A percentile compares a stretch with the other conserved stretches of the same genome.
These are phyloP conservation scores for Cataglyphis altisquamis DNA, from an alignment of 2,888 invertebrate genomes.

Conservation along the genomic window DNA sequence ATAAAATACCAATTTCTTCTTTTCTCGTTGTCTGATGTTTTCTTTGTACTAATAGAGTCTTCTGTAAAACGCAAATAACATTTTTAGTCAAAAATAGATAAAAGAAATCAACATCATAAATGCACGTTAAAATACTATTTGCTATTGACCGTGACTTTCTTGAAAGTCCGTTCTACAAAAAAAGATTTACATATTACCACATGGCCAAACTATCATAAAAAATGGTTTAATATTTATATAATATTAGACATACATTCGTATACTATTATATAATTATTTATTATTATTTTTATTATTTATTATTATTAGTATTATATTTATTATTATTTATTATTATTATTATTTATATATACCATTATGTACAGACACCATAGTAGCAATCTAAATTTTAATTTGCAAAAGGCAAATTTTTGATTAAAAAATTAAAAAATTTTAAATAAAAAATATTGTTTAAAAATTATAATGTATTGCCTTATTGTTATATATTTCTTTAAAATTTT, in stretches of 20 bases:
- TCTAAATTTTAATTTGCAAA: background rate
- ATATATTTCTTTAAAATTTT: too few species aligned
- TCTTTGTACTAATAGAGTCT: slow-evolving; percentile 86
- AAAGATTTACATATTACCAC: background rate
- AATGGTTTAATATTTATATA: background rate
- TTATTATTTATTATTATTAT: too few species aligned
- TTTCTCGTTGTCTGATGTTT: slow-evolving; percentile 85
- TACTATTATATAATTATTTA: background rate
- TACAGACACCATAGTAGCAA: background rate
- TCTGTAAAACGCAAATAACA: slow-evolving; percentile 82
- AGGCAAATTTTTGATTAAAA: background rate
- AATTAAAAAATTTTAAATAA: too few species aligned
- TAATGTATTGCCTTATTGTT: too few species aligned
- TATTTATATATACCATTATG: background rate
- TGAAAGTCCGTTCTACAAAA: background rate
- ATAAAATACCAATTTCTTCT: slow-evolving; percentile 89
- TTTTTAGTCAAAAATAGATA: background rate
- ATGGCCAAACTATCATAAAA: background rate
- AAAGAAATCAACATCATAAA: background rate
- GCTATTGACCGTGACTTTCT: background rate
- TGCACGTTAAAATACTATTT: background rate
- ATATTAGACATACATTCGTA: background rate
- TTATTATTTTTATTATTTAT: too few species aligned
- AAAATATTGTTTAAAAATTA: background rate
- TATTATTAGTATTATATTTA: too few species aligned